Conservation (phyloP, 2,888 invertebrate species). For the Deilephila elpenor region DNA sequence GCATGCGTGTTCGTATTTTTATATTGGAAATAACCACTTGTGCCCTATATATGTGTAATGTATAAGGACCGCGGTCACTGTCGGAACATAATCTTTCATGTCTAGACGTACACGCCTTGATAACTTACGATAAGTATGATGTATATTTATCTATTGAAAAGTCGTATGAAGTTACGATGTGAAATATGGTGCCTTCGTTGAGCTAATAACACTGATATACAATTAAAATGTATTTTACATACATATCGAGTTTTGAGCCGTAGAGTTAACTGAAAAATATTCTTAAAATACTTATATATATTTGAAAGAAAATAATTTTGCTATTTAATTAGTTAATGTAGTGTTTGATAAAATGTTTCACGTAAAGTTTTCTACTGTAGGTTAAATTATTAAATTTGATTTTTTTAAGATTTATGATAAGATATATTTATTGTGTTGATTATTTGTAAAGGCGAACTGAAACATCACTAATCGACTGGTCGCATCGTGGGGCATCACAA, state of each 20-base stretch:
- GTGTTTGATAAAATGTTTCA: background rate
- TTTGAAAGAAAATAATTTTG: constrained; percentile 1
- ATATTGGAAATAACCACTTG: constrained; percentile 46
- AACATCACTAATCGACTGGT: constrained; percentile 74
- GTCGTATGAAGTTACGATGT: background rate
- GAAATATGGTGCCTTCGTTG: constrained; percentile 25
- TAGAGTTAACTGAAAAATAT: background rate
- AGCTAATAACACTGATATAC: constrained; percentile 35
- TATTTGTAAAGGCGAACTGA: constrained; percentile 43
- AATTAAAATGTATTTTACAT: constrained; percentile 35
- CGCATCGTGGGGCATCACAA: constrained; percentile 67
- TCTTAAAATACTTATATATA: background rate
- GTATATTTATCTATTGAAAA: constrained; percentile 4
- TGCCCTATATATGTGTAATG: constrained; percentile 22
- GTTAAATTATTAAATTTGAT: constrained; percentile 38
- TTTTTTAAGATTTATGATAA: constrained; percentile 38
- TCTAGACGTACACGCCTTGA: background rate
- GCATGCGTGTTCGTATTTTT: constrained; percentile 57
- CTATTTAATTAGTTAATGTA: background rate
- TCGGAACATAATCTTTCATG: background rate
- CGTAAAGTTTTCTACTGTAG: background rate
- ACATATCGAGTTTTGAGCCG: constrained; percentile 14
- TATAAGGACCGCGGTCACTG: constrained; percentile 10
- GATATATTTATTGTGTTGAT: constrained; percentile 56
- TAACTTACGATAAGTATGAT: background rate